Evolutionary conservation across 2,797 vertebrate species (phyloP), one percentile per base, ranked within the genome.

Genomic region (Nothura maculosa): DNA sequence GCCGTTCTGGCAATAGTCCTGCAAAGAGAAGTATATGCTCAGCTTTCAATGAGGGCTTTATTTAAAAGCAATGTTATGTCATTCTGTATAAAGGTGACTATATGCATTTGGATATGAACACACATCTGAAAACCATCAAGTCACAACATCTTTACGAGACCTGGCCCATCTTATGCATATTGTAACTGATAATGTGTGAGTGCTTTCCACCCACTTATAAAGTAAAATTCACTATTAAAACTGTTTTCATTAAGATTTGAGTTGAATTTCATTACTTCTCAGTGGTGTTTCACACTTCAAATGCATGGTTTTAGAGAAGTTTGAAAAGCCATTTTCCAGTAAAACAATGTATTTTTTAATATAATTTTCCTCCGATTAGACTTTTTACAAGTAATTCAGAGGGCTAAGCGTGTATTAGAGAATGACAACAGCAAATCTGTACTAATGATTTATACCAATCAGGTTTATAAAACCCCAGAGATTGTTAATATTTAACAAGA

Each of bases 91-190:
- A 58, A 75, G 14, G 30, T 55, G 72, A 40, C 30, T 74, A 9
- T 1, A 1, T 36, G 11, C 2, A 2, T 15, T 64, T 0, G 1
- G 57, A 28, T 28, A 28, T 9, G 11, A 81, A 15, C 55, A 68
- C 5, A 5, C 5, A 10, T 63, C 27, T 48, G 14, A 78, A n/a
- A 9, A 30, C 9, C 19, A 21, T 1, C 0, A 2, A 68, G 13
- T 48, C 87, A 27, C 55, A 69, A 15, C 32, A 42, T 12, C 21
- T 60, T 47, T 38, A 12, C 14, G 60, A 79, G 60, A 17, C 24
- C 8, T 14, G n/a, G 9, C n/a, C 17, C 15, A n/a, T 48, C 36
- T 22, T 57, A 72, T 73, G 11, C 1, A 0, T 30, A 13, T 24
- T 73, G 8, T 52, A 62, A 27, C 10, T 1, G 1, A 38, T 28